Evolutionary conservation across 2,113 vertebrate species (phyloP).

Genomic region (Connochaetes taurinus): DNA sequence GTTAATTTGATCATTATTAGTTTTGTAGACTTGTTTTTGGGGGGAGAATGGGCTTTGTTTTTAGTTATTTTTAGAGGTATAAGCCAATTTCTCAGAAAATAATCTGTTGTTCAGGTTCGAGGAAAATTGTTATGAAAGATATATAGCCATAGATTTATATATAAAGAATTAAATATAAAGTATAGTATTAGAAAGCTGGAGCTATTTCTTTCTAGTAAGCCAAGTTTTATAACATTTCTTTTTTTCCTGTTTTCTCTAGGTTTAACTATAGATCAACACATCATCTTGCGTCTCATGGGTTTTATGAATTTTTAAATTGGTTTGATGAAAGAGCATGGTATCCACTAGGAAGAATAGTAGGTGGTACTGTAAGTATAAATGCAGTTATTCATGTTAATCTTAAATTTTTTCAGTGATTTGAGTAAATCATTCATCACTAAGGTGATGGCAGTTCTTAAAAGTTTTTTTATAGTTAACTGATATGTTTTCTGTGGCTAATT

Average conservation of each 20-base stretch:
- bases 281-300: conserved; percentile 97
- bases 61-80: background rate
- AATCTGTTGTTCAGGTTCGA: background rate
- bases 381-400: conserved; percentile 28
- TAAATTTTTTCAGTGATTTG: conserved; percentile 16
- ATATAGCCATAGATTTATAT: background rate
- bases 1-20: conserved; percentile 9
- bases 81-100: background rate
- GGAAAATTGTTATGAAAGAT: background rate
- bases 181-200: background rate
- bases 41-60: background rate
- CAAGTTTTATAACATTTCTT: conserved; percentile 42
- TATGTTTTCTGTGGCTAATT: background rate
- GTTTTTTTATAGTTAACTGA: background rate
- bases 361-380: conserved; percentile 93
- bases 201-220: background rate
- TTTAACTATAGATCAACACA: conserved; percentile 99
- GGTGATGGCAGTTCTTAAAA: background rate
- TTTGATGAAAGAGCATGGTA: conserved; percentile 99
- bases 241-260: conserved; percentile 80
- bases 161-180: background rate
- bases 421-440: background rate
- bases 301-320: conserved; percentile 99
- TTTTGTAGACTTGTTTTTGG: background rate
- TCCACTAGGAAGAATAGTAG: conserved; percentile 97